Evolutionary conservation across 2,888 invertebrate genomes (phyloP).

Genomic region (Pseudolycoriella hygida): DNA sequence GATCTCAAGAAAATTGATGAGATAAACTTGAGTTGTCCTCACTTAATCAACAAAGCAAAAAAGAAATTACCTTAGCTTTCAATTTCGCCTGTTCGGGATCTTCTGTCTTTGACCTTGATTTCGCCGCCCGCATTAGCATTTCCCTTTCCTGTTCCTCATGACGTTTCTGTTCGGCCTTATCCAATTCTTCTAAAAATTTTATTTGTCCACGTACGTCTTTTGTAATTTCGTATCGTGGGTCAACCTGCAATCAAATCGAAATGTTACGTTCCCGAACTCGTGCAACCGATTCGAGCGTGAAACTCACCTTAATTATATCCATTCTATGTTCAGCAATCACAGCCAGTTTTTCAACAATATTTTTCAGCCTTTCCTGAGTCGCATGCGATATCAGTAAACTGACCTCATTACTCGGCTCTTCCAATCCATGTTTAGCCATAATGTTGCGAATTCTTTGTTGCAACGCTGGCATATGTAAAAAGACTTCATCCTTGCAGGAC

Average conservation of each 20-base stretch:
- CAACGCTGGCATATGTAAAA: slow-evolving; percentile 60
- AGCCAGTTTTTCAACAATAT: slow-evolving; percentile 76
- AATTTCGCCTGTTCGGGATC: slow-evolving; percentile 96
- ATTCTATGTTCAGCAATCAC: slow-evolving; percentile 88
- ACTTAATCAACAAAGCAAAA: background rate
- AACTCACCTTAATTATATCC: slow-evolving; percentile 67
- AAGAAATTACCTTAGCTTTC: slow-evolving; percentile 70
- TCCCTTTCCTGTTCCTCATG: slow-evolving; percentile 94
- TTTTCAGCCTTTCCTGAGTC: slow-evolving; percentile 81
- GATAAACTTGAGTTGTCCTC: background rate
- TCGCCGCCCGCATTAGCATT: slow-evolving; percentile 80
- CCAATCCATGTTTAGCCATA: slow-evolving; percentile 58
- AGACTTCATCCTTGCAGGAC: slow-evolving; percentile 86
- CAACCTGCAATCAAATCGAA: slow-evolving; percentile 36
- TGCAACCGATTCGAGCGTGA: background rate
- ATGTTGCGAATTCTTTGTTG: slow-evolving; percentile 60
- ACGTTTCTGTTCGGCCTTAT: slow-evolving; percentile 80
- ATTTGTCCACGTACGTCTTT: slow-evolving; percentile 84
- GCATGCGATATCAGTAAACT: slow-evolving; percentile 83
- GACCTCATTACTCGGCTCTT: slow-evolving; percentile 73
- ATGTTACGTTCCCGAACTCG: slow-evolving; percentile 1
- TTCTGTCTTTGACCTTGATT: slow-evolving; percentile 89
- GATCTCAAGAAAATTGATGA: too few relatives aligned
- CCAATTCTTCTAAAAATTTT: slow-evolving; percentile 92
- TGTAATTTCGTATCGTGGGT: slow-evolving; percentile 75